Conservation (phyloP, 2,113 vertebrate genomes). For the Cranoglanis bouderius region DNA sequence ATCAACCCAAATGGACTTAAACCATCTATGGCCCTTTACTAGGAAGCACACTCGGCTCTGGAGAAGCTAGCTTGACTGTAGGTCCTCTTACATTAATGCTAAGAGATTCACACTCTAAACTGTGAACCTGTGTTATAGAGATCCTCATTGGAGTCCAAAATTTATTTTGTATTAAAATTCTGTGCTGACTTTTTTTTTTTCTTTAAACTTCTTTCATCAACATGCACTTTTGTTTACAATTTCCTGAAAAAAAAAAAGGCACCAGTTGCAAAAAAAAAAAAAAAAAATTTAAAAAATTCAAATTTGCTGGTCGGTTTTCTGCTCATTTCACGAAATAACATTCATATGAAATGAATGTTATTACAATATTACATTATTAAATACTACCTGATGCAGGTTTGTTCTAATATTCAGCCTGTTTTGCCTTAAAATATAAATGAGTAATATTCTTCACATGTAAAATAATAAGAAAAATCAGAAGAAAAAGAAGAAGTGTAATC, state of each 20-base stretch:
- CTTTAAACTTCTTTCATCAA: neutral
- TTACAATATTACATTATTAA: neutral
- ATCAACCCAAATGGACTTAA: neutral
- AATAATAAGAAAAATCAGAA: neutral
- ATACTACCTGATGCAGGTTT: neutral
- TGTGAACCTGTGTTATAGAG: neutral
- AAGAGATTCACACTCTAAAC: neutral
- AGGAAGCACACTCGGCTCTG: neutral
- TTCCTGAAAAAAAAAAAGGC: neutral
- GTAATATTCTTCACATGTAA: slow-evolving; percentile 15
- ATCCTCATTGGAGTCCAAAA: neutral
- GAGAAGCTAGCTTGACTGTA: neutral
- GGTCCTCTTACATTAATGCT: neutral
- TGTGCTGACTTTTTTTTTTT: neutral
- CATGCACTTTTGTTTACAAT: neutral
- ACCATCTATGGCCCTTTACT: neutral
- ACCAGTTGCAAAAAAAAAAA: no score
- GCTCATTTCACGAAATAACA: no score
- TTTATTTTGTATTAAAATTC: neutral
- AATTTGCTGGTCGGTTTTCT: no score
- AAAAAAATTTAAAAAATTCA: no score
- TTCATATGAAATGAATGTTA: no score
- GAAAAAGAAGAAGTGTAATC: neutral
- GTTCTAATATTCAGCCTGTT: neutral
- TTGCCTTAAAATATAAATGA: neutral